Evolutionary conservation across 2,888 invertebrate species (phyloP).

Genomic region (Acronicta aceris): DNA sequence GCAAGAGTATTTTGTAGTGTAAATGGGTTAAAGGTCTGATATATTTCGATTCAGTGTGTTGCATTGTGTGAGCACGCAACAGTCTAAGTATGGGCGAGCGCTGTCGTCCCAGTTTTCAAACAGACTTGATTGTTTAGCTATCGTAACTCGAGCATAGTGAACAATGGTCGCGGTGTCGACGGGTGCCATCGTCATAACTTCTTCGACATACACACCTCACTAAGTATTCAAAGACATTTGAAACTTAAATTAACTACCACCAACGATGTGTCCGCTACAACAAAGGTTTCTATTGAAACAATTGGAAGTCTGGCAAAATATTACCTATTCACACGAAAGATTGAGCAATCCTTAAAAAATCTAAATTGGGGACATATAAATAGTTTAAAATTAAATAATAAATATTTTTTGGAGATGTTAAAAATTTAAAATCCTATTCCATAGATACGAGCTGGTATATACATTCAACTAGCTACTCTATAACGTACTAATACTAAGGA

Average conservation of each 20-base stretch:
- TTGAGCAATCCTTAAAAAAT: slow-evolving; percentile 81
- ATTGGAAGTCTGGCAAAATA: slow-evolving; percentile 67
- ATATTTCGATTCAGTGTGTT: slow-evolving; percentile 26
- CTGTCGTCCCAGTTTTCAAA: slow-evolving; percentile 60
- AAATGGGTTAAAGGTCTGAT: slow-evolving; percentile 46
- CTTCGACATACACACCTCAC: slow-evolving; percentile 29
- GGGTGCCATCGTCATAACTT: slow-evolving; percentile 38
- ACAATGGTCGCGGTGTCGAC: slow-evolving; percentile 36
- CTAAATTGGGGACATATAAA: slow-evolving; percentile 67
- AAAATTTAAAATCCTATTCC: slow-evolving; percentile 62
- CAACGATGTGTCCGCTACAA: slow-evolving; percentile 19
- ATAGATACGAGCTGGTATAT: slow-evolving; percentile 56
- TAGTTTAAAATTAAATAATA: slow-evolving; percentile 59
- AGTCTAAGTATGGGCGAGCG: slow-evolving; percentile 21
- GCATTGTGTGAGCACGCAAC: slow-evolving; percentile 37
- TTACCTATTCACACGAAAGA: slow-evolving; percentile 69
- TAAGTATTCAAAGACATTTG: slow-evolving; percentile 12
- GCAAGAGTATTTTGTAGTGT: slow-evolving; percentile 25
- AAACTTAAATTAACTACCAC: slow-evolving; percentile 19
- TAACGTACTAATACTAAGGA: slow-evolving; percentile 76
- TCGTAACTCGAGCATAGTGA: slow-evolving; percentile 51
- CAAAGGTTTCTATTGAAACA: slow-evolving; percentile 38
- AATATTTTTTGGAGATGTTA: slow-evolving; percentile 50
- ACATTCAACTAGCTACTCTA: slow-evolving; percentile 73
- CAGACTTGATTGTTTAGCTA: slow-evolving; percentile 61